These are phyloP conservation scores for Cryptomyrus ogoouensis DNA, from an alignment of 2,113 vertebrate genomes.

Conservation along the genomic window DNA sequence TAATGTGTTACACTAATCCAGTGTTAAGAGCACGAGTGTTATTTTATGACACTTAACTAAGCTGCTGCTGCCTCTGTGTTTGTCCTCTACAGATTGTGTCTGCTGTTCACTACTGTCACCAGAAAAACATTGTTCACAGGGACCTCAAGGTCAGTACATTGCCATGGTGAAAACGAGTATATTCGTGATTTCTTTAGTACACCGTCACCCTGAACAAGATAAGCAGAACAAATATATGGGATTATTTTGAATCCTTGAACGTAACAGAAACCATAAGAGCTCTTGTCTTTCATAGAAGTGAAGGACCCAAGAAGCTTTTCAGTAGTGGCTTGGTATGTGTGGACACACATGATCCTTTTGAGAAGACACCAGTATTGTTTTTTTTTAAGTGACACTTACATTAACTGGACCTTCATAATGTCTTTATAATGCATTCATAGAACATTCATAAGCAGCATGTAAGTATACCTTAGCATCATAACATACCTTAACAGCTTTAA, in stretches of 20 bases:
- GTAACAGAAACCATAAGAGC: background rate
- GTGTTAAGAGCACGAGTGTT: background rate
- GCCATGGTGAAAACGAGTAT: background rate
- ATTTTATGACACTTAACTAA: background rate
- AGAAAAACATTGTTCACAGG: slow-evolving; percentile 83
- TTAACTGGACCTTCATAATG: background rate
- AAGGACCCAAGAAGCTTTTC: background rate
- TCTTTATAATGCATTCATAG: background rate
- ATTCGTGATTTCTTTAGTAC: background rate
- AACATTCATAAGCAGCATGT: background rate
- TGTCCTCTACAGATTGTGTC: slow-evolving; percentile 65
- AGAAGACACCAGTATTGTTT: background rate
- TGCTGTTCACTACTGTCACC: slow-evolving; percentile 77
- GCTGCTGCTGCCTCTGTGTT: background rate
- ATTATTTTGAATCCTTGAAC: background rate
- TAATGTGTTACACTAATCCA: background rate
- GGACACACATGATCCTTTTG: background rate
- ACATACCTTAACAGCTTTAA: background rate
- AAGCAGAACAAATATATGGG: background rate
- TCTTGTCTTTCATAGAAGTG: background rate
- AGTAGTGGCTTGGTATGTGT: background rate
- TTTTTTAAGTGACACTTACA: background rate
- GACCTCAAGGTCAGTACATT: slow-evolving; percentile 73
- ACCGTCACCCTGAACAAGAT: background rate
- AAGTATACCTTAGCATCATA: background rate